Evolutionary conservation across 2,888 invertebrate genomes (phyloP).

Genomic region (Lordiphosa andalusiaca): DNA sequence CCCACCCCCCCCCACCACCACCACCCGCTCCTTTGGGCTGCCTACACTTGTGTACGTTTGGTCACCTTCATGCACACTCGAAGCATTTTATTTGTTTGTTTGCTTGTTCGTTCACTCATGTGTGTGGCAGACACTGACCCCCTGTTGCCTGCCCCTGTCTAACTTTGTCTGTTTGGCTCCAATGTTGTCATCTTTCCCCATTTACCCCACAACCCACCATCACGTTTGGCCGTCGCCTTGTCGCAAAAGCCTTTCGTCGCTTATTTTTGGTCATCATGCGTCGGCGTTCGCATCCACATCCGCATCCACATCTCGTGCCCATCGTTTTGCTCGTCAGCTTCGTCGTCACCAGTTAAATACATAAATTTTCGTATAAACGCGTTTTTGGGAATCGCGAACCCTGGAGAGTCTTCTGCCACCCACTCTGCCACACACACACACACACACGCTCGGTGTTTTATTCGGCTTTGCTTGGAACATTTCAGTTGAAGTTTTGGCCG

Average conservation of each 20-base stretch:
- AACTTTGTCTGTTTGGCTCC: conserved; percentile 64
- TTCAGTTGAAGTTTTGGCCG: too few species aligned
- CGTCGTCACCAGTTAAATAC: conserved; percentile 71
- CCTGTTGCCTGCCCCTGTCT: conserved; percentile 5
- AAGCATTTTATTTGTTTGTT: conserved; percentile 61
- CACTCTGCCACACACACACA: neutral
- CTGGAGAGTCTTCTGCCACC: conserved; percentile 6
- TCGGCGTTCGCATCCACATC: conserved; percentile 24
- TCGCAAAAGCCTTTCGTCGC: conserved; percentile 62
- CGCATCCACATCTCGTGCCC: conserved; percentile 17
- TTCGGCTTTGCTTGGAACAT: too few species aligned
- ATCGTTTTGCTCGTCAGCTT: conserved; percentile 67
- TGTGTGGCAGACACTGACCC: conserved; percentile 46
- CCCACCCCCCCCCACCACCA: conserved; percentile 1
- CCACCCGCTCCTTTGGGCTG: conserved; percentile 16
- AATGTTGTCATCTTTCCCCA: conserved; percentile 55
- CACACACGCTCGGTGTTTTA: conserved; percentile 13
- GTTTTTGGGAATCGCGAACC: conserved; percentile 51
- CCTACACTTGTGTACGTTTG: conserved; percentile 49
- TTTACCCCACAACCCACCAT: neutral
- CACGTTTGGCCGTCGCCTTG: conserved; percentile 48
- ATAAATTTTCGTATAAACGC: conserved; percentile 76
- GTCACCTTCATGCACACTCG: conserved; percentile 64
- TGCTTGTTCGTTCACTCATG: conserved; percentile 64
- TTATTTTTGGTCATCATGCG: conserved; percentile 46